Percentiles rank a stretch among this genome's conserved stretches.
Conservation (phyloP, 2,888 invertebrate species). For the Argyresthia albistria region DNA sequence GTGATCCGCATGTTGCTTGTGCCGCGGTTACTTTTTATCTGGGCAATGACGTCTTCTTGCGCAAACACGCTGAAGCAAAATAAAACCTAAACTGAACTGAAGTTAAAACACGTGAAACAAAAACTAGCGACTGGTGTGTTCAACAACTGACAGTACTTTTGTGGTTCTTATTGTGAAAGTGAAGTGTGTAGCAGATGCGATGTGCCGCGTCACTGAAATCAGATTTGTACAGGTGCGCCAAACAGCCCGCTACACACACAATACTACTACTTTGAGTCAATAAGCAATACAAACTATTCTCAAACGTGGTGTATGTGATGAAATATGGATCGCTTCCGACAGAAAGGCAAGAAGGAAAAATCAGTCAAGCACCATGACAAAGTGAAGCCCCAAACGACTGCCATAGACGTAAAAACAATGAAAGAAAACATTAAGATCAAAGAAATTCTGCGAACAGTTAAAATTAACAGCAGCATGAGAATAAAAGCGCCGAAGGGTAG, state of each 20-base stretch:
- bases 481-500: constrained; percentile 48
- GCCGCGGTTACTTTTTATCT: background rate
- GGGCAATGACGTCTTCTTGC: background rate
- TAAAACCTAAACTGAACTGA: too few relatives aligned
- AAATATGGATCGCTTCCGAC: constrained; percentile 45
- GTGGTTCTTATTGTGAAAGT: too few relatives aligned
- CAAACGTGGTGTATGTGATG: too few relatives aligned
- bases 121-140: too few relatives aligned
- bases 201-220: background rate
- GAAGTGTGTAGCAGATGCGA: background rate
- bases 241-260: too few relatives aligned
- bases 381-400: constrained; percentile 33
- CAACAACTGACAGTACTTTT: too few relatives aligned
- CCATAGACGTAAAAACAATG: constrained; percentile 43
- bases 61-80: too few relatives aligned
- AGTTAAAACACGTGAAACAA: too few relatives aligned
- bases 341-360: constrained; percentile 46
- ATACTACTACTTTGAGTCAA: too few relatives aligned
- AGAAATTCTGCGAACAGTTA: constrained; percentile 53
- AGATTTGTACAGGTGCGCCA: constrained; percentile 1
- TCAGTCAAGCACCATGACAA: constrained; percentile 31
- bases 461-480: constrained; percentile 58
- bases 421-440: constrained; percentile 58
- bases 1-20: too few relatives aligned
- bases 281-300: too few relatives aligned